phyloP scores from a whole-genome alignment of 2,888 invertebrate genomes.

The Aphidius colemani region DNA sequence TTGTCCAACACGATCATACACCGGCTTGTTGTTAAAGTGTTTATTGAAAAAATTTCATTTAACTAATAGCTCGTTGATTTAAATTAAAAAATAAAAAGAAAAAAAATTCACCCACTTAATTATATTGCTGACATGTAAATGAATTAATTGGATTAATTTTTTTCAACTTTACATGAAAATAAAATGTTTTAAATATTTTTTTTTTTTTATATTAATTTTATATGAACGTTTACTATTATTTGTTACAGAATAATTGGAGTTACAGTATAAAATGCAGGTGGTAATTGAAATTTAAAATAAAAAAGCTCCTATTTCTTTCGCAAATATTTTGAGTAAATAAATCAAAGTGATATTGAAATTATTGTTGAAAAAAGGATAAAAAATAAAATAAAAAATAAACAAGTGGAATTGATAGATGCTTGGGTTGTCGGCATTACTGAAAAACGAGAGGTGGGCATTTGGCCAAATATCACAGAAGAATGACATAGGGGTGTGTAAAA shows the following conservation, averaged over 20 bases:
- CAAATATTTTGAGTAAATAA: not conserved
- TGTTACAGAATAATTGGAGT: constrained; percentile 9
- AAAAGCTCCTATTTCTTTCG: not conserved
- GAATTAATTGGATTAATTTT: no score
- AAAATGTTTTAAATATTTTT: no score
- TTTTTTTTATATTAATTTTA: no score
- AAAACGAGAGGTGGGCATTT: constrained; percentile 33
- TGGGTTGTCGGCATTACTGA: constrained; percentile 26
- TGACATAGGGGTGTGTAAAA: constrained; percentile 44
- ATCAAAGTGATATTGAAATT: not conserved
- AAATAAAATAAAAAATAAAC: constrained; percentile 9
- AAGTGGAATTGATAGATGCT: constrained; percentile 31
- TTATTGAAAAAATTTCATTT: no score
- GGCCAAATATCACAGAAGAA: constrained; percentile 36
- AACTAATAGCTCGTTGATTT: no score
- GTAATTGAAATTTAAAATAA: not conserved
- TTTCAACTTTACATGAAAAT: no score
- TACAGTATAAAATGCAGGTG: constrained; percentile 9
- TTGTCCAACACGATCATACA: no score
- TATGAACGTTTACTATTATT: no score
- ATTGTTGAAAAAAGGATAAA: not conserved
- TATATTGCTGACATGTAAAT: no score
- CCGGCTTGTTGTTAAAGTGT: no score
- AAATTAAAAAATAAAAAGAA: no score
- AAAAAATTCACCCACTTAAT: no score